phyloP scores from a whole-genome alignment of 2,113 vertebrate species.

The Amphiprion ocellaris region DNA sequence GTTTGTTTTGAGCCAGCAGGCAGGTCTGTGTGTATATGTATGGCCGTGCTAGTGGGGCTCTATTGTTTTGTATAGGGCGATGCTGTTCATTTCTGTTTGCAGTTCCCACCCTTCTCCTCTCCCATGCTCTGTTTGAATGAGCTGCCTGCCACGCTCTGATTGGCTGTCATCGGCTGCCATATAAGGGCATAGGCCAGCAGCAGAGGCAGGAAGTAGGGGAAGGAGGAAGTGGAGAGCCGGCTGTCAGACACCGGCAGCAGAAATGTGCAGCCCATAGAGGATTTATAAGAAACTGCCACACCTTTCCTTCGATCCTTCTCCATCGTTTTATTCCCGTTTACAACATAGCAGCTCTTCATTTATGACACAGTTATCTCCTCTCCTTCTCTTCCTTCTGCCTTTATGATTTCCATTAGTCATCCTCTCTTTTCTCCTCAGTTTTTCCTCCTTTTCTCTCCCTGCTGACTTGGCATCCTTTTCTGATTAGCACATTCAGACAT shows the following conservation, averaged over 20 bases:
- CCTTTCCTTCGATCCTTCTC: slow-evolving; percentile 43
- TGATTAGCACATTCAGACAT: slow-evolving; percentile 8
- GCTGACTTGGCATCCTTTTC: slow-evolving; percentile 10
- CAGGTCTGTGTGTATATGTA: slow-evolving; percentile 8
- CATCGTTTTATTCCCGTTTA: slow-evolving; percentile 1
- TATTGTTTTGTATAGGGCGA: slow-evolving; percentile 52
- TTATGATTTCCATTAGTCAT: neutral
- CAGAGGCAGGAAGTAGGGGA: slow-evolving; percentile 76
- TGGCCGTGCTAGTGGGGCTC: slow-evolving; percentile 15
- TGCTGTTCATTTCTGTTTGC: slow-evolving; percentile 70
- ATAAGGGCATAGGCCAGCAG: slow-evolving; percentile 79
- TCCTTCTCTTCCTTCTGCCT: neutral
- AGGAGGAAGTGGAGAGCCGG: slow-evolving; percentile 78
- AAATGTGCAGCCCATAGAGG: slow-evolving; percentile 56
- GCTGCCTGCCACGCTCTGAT: slow-evolving; percentile 56
- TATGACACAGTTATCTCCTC: neutral
- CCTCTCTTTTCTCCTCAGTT: neutral
- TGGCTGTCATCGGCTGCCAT: slow-evolving; percentile 76
- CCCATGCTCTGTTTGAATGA: slow-evolving; percentile 78
- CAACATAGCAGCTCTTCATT: neutral
- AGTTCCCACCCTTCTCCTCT: slow-evolving; percentile 75
- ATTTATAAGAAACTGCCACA: slow-evolving; percentile 63
- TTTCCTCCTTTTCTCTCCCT: neutral
- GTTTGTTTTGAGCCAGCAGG: slow-evolving; percentile 17
- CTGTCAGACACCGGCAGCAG: slow-evolving; percentile 52